phyloP scores from a whole-genome alignment of 1,140 invertebrate genomes.

The Leptestheria dahalacensis region DNA sequence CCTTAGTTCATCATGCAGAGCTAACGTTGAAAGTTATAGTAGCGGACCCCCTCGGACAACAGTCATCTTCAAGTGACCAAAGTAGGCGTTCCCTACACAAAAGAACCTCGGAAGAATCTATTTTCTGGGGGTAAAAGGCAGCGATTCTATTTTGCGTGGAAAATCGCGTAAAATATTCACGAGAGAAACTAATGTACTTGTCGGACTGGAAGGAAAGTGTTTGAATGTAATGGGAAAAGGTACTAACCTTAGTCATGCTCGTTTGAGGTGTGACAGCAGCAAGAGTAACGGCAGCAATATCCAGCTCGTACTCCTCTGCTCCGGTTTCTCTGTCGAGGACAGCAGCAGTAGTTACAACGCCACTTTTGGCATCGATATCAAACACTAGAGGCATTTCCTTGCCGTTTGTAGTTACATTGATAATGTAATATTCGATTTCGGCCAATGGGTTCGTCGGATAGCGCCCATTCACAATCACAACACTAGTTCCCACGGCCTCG shows the following conservation, averaged over 20 bases:
- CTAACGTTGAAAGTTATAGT: no score
- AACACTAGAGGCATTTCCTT: slow-evolving; percentile 58
- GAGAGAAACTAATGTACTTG: not conserved
- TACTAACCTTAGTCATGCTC: slow-evolving; percentile 44
- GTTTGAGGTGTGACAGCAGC: slow-evolving; percentile 43
- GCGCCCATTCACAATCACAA: slow-evolving; percentile 58
- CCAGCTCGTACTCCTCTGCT: slow-evolving; percentile 55
- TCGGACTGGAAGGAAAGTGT: no score
- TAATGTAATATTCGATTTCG: slow-evolving; percentile 79
- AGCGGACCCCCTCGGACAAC: not conserved
- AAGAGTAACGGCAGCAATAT: slow-evolving; percentile 62
- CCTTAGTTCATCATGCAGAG: no score
- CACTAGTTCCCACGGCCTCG: slow-evolving; percentile 63
- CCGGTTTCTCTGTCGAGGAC: slow-evolving; percentile 72
- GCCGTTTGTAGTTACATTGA: slow-evolving; percentile 60
- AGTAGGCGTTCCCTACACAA: not conserved
- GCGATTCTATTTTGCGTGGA: no score
- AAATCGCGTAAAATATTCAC: no score
- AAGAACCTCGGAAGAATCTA: no score
- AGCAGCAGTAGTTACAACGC: slow-evolving; percentile 69
- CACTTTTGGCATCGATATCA: slow-evolving; percentile 72
- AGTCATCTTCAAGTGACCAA: not conserved
- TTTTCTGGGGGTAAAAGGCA: no score
- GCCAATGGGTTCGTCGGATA: slow-evolving; percentile 23
- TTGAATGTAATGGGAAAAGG: no score